Base-by-base conservation (phyloP, 1,140 invertebrate species). In the Drosophila simulans region DNA sequence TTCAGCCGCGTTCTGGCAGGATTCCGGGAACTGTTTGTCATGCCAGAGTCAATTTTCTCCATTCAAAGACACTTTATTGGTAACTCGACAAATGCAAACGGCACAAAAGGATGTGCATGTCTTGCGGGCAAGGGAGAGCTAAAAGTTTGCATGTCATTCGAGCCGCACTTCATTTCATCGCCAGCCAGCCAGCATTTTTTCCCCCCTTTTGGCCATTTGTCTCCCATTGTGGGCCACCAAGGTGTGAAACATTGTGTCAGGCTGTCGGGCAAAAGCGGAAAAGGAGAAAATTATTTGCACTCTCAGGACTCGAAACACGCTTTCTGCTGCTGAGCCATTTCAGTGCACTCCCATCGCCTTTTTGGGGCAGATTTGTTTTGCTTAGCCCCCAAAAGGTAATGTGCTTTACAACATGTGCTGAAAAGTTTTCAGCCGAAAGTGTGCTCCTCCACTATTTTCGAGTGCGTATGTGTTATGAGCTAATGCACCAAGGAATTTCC, bases 101-200 rank as follows among this genome's bases (percentile, higher is more conserved):
- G 55, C 43, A 17, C 57, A 31, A 45, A 39, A 48, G 58, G 34
- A 53, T 55, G 55, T 65, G 75, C 56, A 46, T 43, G 53, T 59
- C 37, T 31, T 40, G 68, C 34, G 76, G 58, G 42, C 48, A 4
- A 12, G 46, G 79, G 62, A 48, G 70, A 48, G 56, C 51, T 45
- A 80, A 82, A 88, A 88, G 84, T 89, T 88, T 88, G 83, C 83
- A 88, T 89, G 83, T 88, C 83, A 88, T 88, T 89, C 52, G 64
- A 88, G 84, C 76, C 81, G 59, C 60, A 74, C 82, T 86, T 78
- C 81, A 85, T 80, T 80, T 80, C 57, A 56, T 60, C 65, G 72
- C 52, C 37, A 57, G 42, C 37, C 22, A 34, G 25, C 15, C 37
- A 34, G 17, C 15, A 31, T 68, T 27, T 62, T 27, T 5, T 22